These are phyloP conservation scores for Rhizoglyphus robini DNA, from an alignment of 1,140 invertebrate genomes.

Conservation along the genomic window DNA sequence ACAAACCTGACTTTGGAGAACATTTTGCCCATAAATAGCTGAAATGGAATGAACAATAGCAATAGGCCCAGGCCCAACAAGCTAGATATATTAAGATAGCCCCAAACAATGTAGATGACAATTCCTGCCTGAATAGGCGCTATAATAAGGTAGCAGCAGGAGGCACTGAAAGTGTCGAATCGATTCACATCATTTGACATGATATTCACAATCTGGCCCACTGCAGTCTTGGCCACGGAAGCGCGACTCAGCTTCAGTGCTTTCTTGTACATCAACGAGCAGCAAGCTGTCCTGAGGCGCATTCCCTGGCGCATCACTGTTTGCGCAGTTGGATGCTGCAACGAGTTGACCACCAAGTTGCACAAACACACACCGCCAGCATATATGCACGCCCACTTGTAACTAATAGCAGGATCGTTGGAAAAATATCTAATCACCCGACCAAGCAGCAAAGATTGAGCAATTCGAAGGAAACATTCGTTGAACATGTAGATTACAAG, in stretches of 20 bases:
- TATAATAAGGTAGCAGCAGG: conserved; percentile 21
- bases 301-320: neutral
- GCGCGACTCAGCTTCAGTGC: conserved; percentile 39
- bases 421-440: conserved; percentile 22
- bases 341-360: conserved; percentile 47
- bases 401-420: neutral
- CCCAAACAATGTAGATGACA: no score
- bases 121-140: conserved; percentile 23
- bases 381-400: conserved; percentile 4
- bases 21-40: conserved; percentile 19
- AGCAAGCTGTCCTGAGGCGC: conserved; percentile 41
- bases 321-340: conserved; percentile 42
- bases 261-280: conserved; percentile 43
- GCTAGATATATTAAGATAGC: conserved; percentile 13
- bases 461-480: conserved; percentile 39
- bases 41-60: conserved; percentile 22
- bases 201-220: conserved; percentile 78
- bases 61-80: conserved; percentile 16
- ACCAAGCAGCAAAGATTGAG: conserved; percentile 14
- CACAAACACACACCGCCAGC: conserved; percentile 25
- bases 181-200: no score
- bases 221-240: conserved; percentile 57
- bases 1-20: conserved; percentile 33
- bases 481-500: neutral
- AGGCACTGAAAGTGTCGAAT: no score